Evolutionary conservation across 2,113 vertebrate species (phyloP), one percentile per base, ranked within the genome.

Genomic region (Ptilonorhynchus violaceus): DNA sequence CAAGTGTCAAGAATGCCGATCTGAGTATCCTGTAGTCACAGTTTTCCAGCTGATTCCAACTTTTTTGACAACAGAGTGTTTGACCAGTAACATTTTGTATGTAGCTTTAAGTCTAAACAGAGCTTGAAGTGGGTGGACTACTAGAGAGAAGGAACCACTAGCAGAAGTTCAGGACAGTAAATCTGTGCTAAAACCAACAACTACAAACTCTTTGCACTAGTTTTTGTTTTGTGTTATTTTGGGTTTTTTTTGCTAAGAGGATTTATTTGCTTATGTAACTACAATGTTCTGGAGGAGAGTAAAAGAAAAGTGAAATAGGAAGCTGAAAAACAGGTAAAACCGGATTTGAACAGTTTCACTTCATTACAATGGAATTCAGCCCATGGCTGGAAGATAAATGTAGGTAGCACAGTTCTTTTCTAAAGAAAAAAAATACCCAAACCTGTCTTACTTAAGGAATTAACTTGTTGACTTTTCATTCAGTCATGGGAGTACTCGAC

Each of bases 361-460:
- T 96, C 92, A 95, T 94, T 90, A 97, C 81, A 94, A 92, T 89
- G 76, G 93, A 97, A 96, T 96, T 91, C 94, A 94, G 80, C 66
- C 69, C 72, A 50, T 79, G 66, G 82, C 89, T 89, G 41, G 31
- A 94, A 41, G 84, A 94, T 87, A 90, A 96, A 93, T 23, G 37
- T 28, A 80, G 68, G 88, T 73, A 85, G 64, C 14, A 31, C 13
- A 56, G 41, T 49, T 92, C n/a, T 81, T 87, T 41, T 30, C 49
- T 11, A 62, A 75, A 63, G 42, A 44, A 82, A 56, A 60, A 53
- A 80, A 63, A 58, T 6, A 56, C 11, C 39, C 55, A 82, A 85
- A 73, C 58, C 67, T 79, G 49, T 79, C 85, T 95, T 58, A 53
- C 50, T 92, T 85, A 81, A 83, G 66, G 72, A 96, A 93, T 84